Evolutionary conservation across 2,113 vertebrate genomes (phyloP).

Genomic region (Sula dactylatra): DNA sequence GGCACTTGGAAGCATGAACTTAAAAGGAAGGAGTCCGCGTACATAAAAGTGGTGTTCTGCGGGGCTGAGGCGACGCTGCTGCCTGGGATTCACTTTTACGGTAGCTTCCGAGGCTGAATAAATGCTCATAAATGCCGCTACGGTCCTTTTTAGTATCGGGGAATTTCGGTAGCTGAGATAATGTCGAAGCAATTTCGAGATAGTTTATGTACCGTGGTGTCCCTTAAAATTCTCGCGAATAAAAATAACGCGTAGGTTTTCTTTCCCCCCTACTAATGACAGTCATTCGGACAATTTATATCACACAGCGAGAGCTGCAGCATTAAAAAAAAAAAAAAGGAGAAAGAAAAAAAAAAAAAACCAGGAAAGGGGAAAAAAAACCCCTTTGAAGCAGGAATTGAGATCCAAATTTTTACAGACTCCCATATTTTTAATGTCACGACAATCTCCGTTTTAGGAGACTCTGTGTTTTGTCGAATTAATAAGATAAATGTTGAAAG

Average conservation of each 20-base stretch:
- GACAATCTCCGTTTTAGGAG: conserved; percentile 20
- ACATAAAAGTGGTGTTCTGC: not conserved
- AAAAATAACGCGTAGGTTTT: conserved; percentile 18
- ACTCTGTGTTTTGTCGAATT: conserved; percentile 26
- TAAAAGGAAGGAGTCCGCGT: not conserved
- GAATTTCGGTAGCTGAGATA: conserved; percentile 12
- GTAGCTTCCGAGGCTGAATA: not conserved
- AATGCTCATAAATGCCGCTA: not conserved
- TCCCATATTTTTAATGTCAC: conserved; percentile 31
- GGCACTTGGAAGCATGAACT: not conserved
- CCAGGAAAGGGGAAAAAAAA: accelerated
- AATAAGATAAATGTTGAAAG: conserved; percentile 64
- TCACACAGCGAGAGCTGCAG: not conserved
- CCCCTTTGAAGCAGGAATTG: not conserved
- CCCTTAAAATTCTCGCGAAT: conserved; percentile 19
- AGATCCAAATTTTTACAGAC: conserved; percentile 1
- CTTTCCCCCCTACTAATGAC: not conserved
- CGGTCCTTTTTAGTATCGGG: not conserved
- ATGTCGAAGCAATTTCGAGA: conserved; percentile 6
- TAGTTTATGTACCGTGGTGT: not conserved
- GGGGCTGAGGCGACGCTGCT: not conserved
- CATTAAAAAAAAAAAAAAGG: not conserved
- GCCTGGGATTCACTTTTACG: not conserved
- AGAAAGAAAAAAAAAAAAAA: not conserved
- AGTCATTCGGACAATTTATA: conserved; percentile 28